phyloP scores from a whole-genome alignment of 2,113 vertebrate species.

The Chionis minor region DNA sequence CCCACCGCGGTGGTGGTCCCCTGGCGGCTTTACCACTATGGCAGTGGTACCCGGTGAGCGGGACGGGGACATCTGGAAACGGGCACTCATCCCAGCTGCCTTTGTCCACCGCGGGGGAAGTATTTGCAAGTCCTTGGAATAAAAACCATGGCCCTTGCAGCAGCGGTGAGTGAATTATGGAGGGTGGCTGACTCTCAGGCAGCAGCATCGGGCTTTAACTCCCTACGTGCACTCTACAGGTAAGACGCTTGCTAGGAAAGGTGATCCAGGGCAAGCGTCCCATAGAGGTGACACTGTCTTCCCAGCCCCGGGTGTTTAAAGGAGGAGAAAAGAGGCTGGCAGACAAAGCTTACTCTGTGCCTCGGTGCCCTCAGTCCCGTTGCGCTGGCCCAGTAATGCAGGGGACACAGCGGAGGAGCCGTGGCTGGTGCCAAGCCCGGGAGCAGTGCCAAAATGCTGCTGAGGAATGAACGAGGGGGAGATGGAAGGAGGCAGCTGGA shows the following conservation, averaged over 20 bases:
- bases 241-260: background rate
- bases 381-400: background rate
- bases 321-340: background rate
- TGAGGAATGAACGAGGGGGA: constrained; percentile 27
- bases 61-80: background rate
- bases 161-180: rapidly evolving
- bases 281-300: background rate
- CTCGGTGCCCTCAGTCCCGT: background rate
- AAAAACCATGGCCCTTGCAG: background rate
- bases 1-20: rapidly evolving
- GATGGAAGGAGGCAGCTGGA: constrained; percentile 59
- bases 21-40: background rate
- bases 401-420: background rate
- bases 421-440: background rate
- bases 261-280: rapidly evolving
- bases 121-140: background rate
- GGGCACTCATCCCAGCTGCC: background rate
- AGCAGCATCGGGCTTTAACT: rapidly evolving
- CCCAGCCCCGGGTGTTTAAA: rapidly evolving
- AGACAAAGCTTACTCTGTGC: background rate
- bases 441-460: background rate
- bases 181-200: background rate
- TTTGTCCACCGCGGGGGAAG: rapidly evolving
- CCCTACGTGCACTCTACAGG: rapidly evolving
- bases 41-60: background rate